Base-by-base conservation (phyloP, 1,140 invertebrate species). In the Heliconius hewitsoni region DNA sequence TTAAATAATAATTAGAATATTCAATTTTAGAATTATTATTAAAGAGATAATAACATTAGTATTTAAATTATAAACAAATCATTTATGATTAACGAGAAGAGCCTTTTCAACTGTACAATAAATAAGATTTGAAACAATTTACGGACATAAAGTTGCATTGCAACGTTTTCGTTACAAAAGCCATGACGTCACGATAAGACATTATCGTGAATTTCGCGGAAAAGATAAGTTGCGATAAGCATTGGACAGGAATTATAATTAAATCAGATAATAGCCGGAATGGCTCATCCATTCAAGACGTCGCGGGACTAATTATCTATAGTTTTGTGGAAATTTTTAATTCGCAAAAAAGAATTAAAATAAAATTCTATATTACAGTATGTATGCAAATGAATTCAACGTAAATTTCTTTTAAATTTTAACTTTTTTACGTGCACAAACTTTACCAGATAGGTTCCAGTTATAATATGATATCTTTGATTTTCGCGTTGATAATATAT, bases 211-310 rank as follows among this genome's bases (percentile, higher is more conserved):
- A 77, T 77, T 83, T 83, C 78, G 79, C 82, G 81, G 84, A 86
- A 86, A 83, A 81, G 85, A 85, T 85, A 86, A 81, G 72, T 71
- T 16, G 30, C 78, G 79, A 84, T 83, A 87, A 83, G 39, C 76
- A 81, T 79, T 55, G 73, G 78, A 82, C 82, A 87, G 85, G 37
- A 81, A 85, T 78, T 81, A 84, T 81, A 83, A 83, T 83, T 81
- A 82, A 81, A 74, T 77, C 74, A 73, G 82, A 83, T 81, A 84
- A 82, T 73, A 46, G 34, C 72, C 71, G 75, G 52, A 81, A 81
- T 77, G 74, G 52, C 71, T 71, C 73, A 73, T 52, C 23, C 23
- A 23, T 23, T 23, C 78, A 73, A 82, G 18, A 13, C 70, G 34
- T 73, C 42, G 66, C 23, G 77, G 60, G 6, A 73, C 66, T 79